Evolutionary conservation across 2,113 vertebrate species (phyloP).

Genomic region (Centrocercus urophasianus): DNA sequence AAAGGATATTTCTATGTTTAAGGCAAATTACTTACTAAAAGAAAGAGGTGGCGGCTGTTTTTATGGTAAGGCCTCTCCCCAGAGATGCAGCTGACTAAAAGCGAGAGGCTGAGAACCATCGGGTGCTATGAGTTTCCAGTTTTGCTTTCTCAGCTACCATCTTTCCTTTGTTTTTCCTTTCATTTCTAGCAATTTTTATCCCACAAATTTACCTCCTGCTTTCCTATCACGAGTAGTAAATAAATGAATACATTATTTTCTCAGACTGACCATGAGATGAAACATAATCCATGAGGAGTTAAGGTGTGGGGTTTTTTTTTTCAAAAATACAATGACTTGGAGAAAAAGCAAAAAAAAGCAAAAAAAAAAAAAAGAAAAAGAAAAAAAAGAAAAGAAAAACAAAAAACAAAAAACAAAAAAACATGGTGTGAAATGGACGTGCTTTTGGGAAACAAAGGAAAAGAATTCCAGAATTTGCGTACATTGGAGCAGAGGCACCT

Average conservation of each 20-base stretch:
- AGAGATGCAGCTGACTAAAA: neutral
- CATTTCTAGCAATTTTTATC: neutral
- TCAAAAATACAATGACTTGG: neutral
- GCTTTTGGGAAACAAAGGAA: conserved; percentile 9
- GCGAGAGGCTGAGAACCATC: neutral
- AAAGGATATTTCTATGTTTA: neutral
- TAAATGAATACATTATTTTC: neutral
- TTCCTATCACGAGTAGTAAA: neutral
- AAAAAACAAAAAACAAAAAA: neutral
- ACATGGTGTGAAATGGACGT: neutral
- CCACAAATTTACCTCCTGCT: fast-evolving
- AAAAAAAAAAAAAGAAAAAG: neutral
- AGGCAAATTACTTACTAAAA: conserved; percentile 25
- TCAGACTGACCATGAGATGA: neutral
- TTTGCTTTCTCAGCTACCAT: neutral
- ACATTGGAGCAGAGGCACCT: neutral
- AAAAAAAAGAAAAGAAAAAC: neutral
- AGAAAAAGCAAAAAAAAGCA: neutral
- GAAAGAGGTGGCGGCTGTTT: neutral
- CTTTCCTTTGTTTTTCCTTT: neutral
- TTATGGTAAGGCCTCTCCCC: neutral
- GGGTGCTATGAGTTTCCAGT: neutral
- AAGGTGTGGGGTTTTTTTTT: neutral
- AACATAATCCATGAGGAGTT: neutral
- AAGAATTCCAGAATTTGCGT: neutral